phyloP scores from a whole-genome alignment of 2,888 invertebrate genomes.

The Dyspetes luteomarginatus region DNA sequence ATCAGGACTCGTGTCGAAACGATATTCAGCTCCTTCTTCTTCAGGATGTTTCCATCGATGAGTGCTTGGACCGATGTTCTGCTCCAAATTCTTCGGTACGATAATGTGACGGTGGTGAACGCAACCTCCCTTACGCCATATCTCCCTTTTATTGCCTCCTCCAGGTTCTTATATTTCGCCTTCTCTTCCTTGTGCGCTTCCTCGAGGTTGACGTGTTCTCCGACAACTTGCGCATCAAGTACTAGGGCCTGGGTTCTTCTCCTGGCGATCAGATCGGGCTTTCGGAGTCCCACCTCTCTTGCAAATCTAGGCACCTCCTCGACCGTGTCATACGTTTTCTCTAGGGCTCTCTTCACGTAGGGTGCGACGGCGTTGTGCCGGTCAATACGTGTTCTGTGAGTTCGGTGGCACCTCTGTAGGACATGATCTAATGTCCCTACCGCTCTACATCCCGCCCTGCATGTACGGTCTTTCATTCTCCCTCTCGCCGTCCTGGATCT shows the following conservation, averaged over 20 bases:
- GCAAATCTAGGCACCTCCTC: conserved; percentile 69
- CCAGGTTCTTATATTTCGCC: conserved; percentile 40
- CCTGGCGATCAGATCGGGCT: conserved; percentile 76
- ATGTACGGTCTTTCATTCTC: conserved; percentile 57
- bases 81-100: conserved; percentile 65
- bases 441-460: conserved; percentile 74
- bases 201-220: conserved; percentile 71
- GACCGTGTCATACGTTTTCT: conserved; percentile 47
- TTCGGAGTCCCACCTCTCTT: conserved; percentile 72
- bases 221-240: conserved; percentile 78
- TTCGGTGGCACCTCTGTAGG: conserved; percentile 75
- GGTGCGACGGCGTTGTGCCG: conserved; percentile 74
- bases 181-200: conserved; percentile 70
- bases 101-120: conserved; percentile 47
- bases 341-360: conserved; percentile 48
- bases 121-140: conserved; percentile 1
- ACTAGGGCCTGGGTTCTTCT: conserved; percentile 69
- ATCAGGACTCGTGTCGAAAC: conserved; percentile 49
- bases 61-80: conserved; percentile 31
- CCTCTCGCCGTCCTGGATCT: conserved; percentile 72
- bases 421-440: conserved; percentile 76
- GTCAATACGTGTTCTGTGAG: conserved; percentile 76
- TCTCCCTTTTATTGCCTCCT: background rate
- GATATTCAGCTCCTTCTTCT: conserved; percentile 38
- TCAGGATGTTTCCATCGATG: background rate